Evolutionary conservation across 2,113 vertebrate species (phyloP), one percentile per base, ranked within the genome.

Genomic region (Tympanuchus pallidicinctus): DNA sequence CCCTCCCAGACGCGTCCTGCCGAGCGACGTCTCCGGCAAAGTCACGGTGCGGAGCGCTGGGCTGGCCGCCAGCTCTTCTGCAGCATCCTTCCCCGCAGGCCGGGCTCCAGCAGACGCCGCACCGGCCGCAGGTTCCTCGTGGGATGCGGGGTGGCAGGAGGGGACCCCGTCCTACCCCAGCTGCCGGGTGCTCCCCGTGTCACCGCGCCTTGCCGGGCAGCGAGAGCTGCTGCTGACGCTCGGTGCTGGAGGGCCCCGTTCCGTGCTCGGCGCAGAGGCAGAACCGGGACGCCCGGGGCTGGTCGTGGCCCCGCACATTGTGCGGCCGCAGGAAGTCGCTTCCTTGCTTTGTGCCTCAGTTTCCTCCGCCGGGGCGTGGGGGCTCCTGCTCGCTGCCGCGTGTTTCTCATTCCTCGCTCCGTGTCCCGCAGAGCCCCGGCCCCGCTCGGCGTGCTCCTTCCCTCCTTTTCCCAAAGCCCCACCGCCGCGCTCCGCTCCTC

Each of bases 361-460:
- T 63, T 77, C 59, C 74, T 76, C 75, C 11, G 14, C 27, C 22
- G 20, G 25, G 36, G 21, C 17, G 8, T 8, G 28, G 13, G 20
- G 76, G 25, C 20, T 10, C 42, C 45, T 2, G 1, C 65, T 43
- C 1, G 17, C 61, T 82, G 74, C 66, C 1, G 1, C 8, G 3
- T 10, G 0, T 36, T 65, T 54, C 42, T 21, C 60, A 4, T 38
- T 79, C 28, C 38, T 40, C 15, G 10, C 19, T 30, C 13, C 6
- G 50, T 5, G 19, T 78, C 63, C 73, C 34, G 38, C 2, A 10
- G 48, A 69, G 34, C 17, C 57, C 14, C 20, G 1, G 3, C 34
- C 17, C 20, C 64, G 30, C 32, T 40, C 45, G 0, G 0, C 0
- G 0, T 0, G 24, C 19, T 15, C 86, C 63, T 73, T 8, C 67